phyloP scores from a whole-genome alignment of 2,888 invertebrate genomes.

The Chouioia cunea region DNA sequence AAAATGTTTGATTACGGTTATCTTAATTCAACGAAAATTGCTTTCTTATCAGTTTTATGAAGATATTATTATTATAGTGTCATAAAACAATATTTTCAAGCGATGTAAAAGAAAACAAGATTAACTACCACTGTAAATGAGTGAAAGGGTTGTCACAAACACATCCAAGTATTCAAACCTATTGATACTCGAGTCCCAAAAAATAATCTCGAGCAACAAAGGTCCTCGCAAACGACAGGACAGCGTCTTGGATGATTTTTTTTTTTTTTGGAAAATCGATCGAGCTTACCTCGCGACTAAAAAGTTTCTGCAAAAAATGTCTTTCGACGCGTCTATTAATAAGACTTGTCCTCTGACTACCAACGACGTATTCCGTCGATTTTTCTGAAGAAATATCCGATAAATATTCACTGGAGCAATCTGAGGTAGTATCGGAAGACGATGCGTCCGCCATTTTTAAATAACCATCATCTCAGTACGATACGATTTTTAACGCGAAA shows the following conservation, averaged over 20 bases:
- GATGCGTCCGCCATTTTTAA: constrained; percentile 69
- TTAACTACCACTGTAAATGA: background rate
- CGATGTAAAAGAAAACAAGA: background rate
- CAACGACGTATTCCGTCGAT: constrained; percentile 60
- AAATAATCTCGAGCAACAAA: constrained; percentile 24
- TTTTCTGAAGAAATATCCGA: constrained; percentile 65
- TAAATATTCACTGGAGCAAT: constrained; percentile 64
- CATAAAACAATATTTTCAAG: background rate
- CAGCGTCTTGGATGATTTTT: background rate
- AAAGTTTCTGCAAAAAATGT: constrained; percentile 71
- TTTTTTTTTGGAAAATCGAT: constrained; percentile 38
- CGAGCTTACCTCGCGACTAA: constrained; percentile 74
- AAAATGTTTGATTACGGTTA: background rate
- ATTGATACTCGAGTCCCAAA: constrained; percentile 20
- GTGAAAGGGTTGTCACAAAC: background rate
- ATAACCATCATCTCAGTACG: constrained; percentile 55
- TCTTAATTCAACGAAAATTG: too few relatives aligned
- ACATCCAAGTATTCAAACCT: too few relatives aligned
- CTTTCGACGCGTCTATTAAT: constrained; percentile 58
- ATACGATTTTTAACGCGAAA: constrained; percentile 37
- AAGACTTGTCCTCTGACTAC: constrained; percentile 61
- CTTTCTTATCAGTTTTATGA: background rate
- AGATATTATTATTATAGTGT: constrained; percentile 3
- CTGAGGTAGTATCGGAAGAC: constrained; percentile 68
- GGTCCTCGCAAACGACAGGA: too few relatives aligned